Percentiles rank a stretch among this genome's conserved stretches.
Conservation (phyloP, 2,113 vertebrate species). For the Lucifuga dentata region DNA sequence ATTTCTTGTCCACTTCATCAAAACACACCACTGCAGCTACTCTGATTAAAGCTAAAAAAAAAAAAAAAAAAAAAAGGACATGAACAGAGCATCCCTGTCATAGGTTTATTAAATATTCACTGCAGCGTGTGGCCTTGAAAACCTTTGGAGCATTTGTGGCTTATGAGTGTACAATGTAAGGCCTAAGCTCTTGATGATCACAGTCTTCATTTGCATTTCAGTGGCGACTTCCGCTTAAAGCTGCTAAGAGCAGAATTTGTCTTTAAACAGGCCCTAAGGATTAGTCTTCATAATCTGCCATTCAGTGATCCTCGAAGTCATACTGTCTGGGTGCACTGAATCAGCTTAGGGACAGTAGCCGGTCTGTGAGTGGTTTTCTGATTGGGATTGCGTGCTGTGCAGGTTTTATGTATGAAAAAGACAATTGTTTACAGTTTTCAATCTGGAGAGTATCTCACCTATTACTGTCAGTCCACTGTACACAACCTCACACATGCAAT, state of each 20-base stretch:
- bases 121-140: conserved; percentile 34
- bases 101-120: conserved; percentile 29
- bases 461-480: background rate
- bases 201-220: conserved; percentile 70
- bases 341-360: conserved; percentile 77
- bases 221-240: conserved; percentile 66
- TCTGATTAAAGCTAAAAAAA: too few species aligned
- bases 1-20: conserved; percentile 6
- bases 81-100: conserved; percentile 41
- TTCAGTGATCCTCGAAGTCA: conserved; percentile 82
- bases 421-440: conserved; percentile 1
- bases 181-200: conserved; percentile 58
- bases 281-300: conserved; percentile 77
- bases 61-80: too few species aligned
- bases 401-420: conserved; percentile 42
- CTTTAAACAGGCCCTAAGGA: conserved; percentile 68
- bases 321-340: conserved; percentile 75
- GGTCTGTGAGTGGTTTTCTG: conserved; percentile 61
- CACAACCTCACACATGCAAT: background rate
- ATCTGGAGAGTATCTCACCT: conserved; percentile 30
- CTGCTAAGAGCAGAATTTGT: conserved; percentile 73
- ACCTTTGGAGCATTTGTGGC: conserved; percentile 65
- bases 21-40: background rate
- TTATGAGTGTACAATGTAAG: conserved; percentile 14
- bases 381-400: conserved; percentile 48